Evolutionary conservation across 1,140 invertebrate genomes (phyloP).

Genomic region (Nomia melanderi): DNA sequence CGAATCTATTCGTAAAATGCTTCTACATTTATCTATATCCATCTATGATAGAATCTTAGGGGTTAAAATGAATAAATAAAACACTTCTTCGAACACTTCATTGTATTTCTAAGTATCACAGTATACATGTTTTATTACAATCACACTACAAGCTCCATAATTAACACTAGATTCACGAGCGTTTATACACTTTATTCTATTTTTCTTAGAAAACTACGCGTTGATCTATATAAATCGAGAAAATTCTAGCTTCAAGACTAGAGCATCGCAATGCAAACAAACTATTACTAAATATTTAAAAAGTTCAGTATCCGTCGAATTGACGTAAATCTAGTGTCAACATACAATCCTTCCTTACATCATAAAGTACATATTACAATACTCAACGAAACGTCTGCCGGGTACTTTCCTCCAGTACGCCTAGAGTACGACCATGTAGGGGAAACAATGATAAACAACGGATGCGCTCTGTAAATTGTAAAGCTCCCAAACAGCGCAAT

Average conservation of each 20-base stretch:
- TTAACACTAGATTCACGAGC: neutral
- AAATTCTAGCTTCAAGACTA: too few relatives aligned
- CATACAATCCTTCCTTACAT: too few relatives aligned
- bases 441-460: neutral
- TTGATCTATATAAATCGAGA: neutral
- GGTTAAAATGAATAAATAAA: neutral
- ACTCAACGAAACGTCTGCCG: neutral
- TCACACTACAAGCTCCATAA: neutral
- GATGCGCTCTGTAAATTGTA: neutral
- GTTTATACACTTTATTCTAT: too few relatives aligned
- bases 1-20: neutral
- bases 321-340: too few relatives aligned
- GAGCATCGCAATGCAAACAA: too few relatives aligned
- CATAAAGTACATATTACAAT: too few relatives aligned
- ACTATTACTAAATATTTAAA: too few relatives aligned
- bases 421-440: neutral
- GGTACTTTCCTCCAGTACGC: conserved; percentile 27
- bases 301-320: too few relatives aligned
- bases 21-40: neutral
- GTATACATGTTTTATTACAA: neutral
- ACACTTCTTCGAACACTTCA: too few relatives aligned
- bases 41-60: neutral
- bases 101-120: neutral
- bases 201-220: too few relatives aligned
- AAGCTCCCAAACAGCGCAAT: conserved; percentile 4